Base-by-base conservation (phyloP, 1,140 invertebrate genomes). In the Drosophila fuyamai region DNA sequence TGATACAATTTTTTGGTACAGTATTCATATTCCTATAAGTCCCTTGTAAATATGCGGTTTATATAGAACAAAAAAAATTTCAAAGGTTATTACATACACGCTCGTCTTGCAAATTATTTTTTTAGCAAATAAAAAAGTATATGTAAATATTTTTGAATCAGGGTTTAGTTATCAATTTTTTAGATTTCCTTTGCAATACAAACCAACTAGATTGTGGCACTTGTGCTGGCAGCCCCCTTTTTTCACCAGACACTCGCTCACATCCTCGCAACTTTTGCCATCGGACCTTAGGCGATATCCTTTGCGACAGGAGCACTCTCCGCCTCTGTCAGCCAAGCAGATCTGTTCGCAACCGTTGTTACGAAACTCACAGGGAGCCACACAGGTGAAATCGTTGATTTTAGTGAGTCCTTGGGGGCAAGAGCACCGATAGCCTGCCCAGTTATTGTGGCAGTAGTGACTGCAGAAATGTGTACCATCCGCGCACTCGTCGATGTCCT, bases 391-490 rank as follows among this genome's bases (percentile, higher is more conserved):
- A 0, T 91, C 92, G 29, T 94, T 92, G 16, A 92, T 89, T 14
- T 95, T 63, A n/a, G 63, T 61, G 63, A 93, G 94, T 7, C 93
- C 93, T 0, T 79, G 78, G 13, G 96, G 96, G 88, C 97, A 97
- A 57, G 95, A 93, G 93, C 97, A 98, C 56, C 95, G 94, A 92
- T 96, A 98, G 76, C 96, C 96, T 27, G 97, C 97, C 66, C 95
- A 94, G 9, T 96, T 96, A 84, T 98, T 98, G 46, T 96, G 94
- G 92, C 97, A 98, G 55, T 95, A 94, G 79, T 97, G 95, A 92
- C 94, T 95, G 94, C 92, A 97, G 76, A 94, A 93, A 72, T 95
- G 96, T 4, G 95, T 95, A 73, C 96, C 96, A 2, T 95, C 94
- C 68, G 95, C 95, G 79, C 96, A 97, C 92, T 97, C 96, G 76